Base-by-base conservation (phyloP, 2,113 vertebrate species). In the Copsychus sechellarum region DNA sequence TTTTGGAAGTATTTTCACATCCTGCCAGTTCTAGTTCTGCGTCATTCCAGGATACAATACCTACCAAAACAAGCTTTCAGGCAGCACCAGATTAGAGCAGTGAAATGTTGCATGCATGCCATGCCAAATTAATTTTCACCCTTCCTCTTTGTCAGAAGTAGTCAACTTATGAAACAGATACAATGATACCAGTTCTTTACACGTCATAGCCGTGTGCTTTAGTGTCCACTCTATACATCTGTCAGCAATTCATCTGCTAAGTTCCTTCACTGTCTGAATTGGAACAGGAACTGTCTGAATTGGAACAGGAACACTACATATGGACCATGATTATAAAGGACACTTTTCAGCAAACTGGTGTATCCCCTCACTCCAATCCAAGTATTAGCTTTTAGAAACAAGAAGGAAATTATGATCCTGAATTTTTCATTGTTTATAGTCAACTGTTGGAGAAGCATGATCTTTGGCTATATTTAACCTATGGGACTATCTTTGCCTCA, bases 1-100 rank as follows among this genome's bases (percentile, higher is more conserved):
- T 92, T 95, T 90, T 51, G 82, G 62, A 90, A 82, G 61, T 47
- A 80, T 83, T 95, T 91, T 90, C 71, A 62, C 42, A 67, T 82
- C n/a, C 26, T 1, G 1, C 38, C 22, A 40, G 24, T 90, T 95
- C 50, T 54, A 82, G 19, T 69, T 82, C n/a, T 16, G 3, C 90
- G 54, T 82, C 38, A 73, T 83, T 92, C 47, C 43, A 76, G 54
- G 66, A 50, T 40, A 90, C 17, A 70, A 62, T 70, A 34, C 14
- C 21, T 50, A 86, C 79, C 79, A 90, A 94, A 91, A 74, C n/a
- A 86, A 78, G 19, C 47, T 86, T 90, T 92, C 56, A 86, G 67
- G 18, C 47, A 90, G n/a, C n/a, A 54, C 81, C 58, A 81, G 3
- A 81, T 90, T 34, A 90, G 40, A 80, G 31, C 20, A 90, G 26